These are phyloP conservation scores for Phenganax marumi DNA, from an alignment of 92 coral and sea anemone species.

Conservation along the genomic window DNA sequence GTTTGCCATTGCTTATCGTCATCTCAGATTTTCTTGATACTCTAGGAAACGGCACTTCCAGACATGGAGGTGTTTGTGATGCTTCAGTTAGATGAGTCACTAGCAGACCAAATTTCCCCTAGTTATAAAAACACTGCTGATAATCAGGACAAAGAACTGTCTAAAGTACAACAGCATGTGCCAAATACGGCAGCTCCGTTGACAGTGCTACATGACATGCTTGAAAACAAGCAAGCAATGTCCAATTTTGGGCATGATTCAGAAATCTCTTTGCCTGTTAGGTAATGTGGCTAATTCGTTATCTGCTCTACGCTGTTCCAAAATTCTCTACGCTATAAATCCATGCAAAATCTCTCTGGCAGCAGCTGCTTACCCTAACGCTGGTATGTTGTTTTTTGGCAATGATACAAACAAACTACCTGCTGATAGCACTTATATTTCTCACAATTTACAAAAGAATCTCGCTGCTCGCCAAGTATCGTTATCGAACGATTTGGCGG, in stretches of 20 bases:
- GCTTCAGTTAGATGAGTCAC: too few relatives aligned
- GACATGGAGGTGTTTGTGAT: too few relatives aligned
- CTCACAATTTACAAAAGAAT: neutral
- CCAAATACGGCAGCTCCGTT: neutral
- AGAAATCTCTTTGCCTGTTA: neutral
- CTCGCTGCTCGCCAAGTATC: conserved; percentile 3
- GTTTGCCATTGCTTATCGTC: neutral
- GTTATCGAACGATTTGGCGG: neutral
- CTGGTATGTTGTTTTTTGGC: neutral
- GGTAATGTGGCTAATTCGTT: conserved; percentile 4
- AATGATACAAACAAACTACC: too few relatives aligned
- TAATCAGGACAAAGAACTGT: neutral
- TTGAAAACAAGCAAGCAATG: neutral
- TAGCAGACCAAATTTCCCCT: too few relatives aligned
- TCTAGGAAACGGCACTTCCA: too few relatives aligned
- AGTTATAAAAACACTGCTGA: neutral
- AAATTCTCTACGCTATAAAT: conserved; percentile 3
- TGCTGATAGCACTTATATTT: too few relatives aligned
- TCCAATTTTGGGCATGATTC: neutral
- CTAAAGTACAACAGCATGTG: neutral
- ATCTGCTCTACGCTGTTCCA: neutral
- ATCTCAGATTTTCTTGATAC: neutral
- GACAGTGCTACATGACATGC: neutral
- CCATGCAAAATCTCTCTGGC: neutral
- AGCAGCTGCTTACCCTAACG: too few relatives aligned